A percentile compares a stretch with the other conserved stretches of the same genome.
Evolutionary conservation across 92 coral and sea anemone genomes (phyloP).

Genomic region (Phenganax stokvisi): DNA sequence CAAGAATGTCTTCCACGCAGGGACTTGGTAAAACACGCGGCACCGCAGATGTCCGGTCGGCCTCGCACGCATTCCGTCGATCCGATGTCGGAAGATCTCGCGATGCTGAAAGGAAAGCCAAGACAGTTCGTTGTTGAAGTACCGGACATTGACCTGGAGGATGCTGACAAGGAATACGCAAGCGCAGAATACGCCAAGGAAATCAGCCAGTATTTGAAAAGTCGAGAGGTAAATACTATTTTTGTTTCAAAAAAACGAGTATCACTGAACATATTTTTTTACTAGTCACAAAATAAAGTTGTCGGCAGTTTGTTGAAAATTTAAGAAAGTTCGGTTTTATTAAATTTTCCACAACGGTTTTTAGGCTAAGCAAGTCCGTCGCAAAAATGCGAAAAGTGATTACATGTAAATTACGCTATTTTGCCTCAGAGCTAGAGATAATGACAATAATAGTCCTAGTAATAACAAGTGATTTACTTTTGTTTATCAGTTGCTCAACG

Average conservation of each 20-base stretch:
- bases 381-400: no score
- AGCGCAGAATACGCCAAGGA: conserved; percentile 92
- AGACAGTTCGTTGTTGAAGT: neutral
- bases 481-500: no score
- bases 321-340: no score
- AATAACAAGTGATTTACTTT: no score
- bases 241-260: neutral
- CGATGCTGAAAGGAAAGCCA: neutral
- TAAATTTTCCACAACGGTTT: no score
- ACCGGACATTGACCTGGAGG: conserved; percentile 73
- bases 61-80: conserved; percentile 24
- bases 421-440: no score
- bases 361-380: no score
- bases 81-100: neutral
- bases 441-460: no score
- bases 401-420: no score
- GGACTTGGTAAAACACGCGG: neutral
- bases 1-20: neutral
- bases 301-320: no score
- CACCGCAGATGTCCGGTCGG: neutral
- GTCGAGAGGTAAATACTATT: conserved; percentile 57
- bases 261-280: neutral
- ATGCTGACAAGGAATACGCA: conserved; percentile 68
- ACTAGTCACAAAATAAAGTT: neutral
- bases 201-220: conserved; percentile 65